phyloP scores from a whole-genome alignment of 2,113 vertebrate genomes.

The Microcebus lehilahytsara region DNA sequence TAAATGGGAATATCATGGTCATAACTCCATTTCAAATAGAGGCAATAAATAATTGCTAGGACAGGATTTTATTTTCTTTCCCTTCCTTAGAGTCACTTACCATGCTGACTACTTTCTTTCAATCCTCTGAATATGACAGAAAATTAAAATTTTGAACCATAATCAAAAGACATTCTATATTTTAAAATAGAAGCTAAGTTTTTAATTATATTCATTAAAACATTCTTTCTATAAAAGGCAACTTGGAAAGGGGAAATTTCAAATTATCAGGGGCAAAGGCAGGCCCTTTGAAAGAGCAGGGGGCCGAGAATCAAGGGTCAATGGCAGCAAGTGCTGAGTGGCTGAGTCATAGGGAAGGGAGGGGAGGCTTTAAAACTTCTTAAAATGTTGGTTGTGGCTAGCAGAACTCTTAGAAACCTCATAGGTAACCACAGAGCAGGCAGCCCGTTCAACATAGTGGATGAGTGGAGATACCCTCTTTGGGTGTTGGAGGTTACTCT shows the following conservation, averaged over 20 bases:
- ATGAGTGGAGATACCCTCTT: background rate
- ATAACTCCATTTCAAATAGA: conserved; percentile 21
- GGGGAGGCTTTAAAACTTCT: background rate
- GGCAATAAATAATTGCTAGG: background rate
- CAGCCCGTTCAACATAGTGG: background rate
- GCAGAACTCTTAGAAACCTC: background rate
- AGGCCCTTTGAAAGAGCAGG: background rate
- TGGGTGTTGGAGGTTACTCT: background rate
- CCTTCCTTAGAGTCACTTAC: background rate
- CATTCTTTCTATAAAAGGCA: background rate
- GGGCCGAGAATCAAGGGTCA: background rate
- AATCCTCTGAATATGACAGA: background rate
- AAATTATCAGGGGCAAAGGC: background rate
- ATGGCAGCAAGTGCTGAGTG: background rate
- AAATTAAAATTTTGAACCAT: background rate
- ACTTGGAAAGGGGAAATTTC: background rate
- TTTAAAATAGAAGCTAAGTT: background rate
- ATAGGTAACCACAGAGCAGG: background rate
- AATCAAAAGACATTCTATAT: background rate
- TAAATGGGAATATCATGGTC: background rate
- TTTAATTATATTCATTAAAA: background rate
- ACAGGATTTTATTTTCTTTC: background rate
- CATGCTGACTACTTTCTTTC: background rate
- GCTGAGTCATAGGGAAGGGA: background rate
- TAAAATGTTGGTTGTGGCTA: background rate